phyloP scores from a whole-genome alignment of 2,113 vertebrate genomes.

The Abramis brama region DNA sequence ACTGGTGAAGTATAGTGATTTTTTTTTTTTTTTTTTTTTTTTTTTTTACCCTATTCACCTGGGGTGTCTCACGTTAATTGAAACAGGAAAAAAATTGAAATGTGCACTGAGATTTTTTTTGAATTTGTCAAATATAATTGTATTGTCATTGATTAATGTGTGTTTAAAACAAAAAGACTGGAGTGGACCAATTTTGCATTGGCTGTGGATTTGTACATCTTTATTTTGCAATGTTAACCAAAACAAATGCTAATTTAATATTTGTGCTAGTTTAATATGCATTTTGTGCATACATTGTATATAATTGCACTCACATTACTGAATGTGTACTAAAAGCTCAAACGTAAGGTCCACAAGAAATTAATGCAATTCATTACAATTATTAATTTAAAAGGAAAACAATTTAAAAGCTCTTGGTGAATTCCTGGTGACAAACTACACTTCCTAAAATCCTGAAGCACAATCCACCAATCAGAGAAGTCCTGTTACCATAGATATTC shows the following conservation, averaged over 20 bases:
- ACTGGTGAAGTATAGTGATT: too few relatives aligned
- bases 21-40: accelerated
- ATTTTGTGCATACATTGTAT: neutral
- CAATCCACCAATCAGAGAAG: neutral
- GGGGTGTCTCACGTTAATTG: neutral
- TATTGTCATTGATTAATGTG: neutral
- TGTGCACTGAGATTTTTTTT: neutral
- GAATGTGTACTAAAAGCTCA: neutral
- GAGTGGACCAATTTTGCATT: neutral
- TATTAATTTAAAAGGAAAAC: too few relatives aligned
- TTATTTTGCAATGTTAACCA: neutral
- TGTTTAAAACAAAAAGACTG: neutral
- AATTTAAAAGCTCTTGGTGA: neutral
- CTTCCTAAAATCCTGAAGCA: neutral
- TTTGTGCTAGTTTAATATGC: neutral
- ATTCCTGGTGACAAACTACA: neutral
- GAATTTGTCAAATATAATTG: neutral
- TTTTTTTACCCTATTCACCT: too few relatives aligned
- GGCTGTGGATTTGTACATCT: neutral
- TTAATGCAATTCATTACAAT: neutral
- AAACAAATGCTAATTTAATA: neutral
- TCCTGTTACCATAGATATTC: neutral
- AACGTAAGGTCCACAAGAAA: neutral
- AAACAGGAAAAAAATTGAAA: neutral
- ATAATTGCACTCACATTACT: neutral